Evolutionary conservation across 2,888 invertebrate species (phyloP), one percentile per base, ranked within the genome.

Genomic region (Andrena marginata): DNA sequence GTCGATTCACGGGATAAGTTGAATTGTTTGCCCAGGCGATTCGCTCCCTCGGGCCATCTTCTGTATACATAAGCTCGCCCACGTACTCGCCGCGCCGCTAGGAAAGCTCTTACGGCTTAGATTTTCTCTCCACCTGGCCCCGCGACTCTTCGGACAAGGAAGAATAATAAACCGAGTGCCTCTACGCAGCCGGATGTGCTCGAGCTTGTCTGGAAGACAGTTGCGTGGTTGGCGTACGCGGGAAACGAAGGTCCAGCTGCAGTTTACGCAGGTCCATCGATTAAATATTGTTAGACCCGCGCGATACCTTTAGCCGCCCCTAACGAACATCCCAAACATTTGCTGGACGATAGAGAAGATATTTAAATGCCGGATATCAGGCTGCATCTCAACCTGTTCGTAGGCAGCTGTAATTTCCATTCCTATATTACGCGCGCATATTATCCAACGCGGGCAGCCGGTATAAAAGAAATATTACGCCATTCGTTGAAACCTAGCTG

Each of bases 1-100:
- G 77, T 81, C 82, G 85, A 87, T 87, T 83, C 80, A 82, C 75
- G 81, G 81, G 85, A 88, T 88, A 86, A 82, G 80, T 77, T 77
- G 82, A 77, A 88, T 77, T 88, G 87, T 88, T 88, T 88, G 87
- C 80, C 85, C 56, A 85, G 77, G 81, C 85, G 83, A 88, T 88
- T 85, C 84, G 69, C 82, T 82, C 86, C 84, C 77, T 72, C 76
- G 67, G 59, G 59, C 87, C 85, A 77, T 85, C 87, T 81, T 85
- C 86, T 71, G 77, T 76, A 72, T 80, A 85, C 88, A 76, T 73
- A 84, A 88, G 80, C 87, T 86, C 82, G 88, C 86, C 79, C 65
- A 63, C 23, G 42, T 42, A 16, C 42, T 42, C 13, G 42, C 42
- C 4, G 42, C 5, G n/a, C 71, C 35, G 51, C 54, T 54, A 29